Base-by-base conservation (phyloP, 2,113 vertebrate species). In the Triplophysa dalaica region DNA sequence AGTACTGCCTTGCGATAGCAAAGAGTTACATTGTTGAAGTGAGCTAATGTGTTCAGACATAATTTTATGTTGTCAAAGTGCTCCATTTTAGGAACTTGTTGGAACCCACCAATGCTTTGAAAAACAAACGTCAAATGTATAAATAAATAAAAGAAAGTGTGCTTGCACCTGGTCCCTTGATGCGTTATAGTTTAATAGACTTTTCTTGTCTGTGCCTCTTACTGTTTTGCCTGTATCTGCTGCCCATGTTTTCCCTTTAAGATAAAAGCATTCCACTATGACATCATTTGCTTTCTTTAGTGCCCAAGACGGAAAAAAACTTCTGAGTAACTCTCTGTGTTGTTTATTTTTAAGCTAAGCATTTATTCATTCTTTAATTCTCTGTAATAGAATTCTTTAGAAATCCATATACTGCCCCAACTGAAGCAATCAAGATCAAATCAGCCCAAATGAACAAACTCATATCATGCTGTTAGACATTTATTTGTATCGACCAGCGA, bases 211-310 rank as follows among this genome's bases (percentile, higher is more conserved):
- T 54, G 56, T 43, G 26, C 1, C 1, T 48, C 26, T 64, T 13
- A 26, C 19, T 17, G 67, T 19, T 14, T 10, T 54, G 78, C 14
- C 22, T 52, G 63, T 68, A 38, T 45, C 38, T 56, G 70, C 50
- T 54, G 62, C 21, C 8, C 61, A 74, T 74, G 69, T 80, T 62
- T 52, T 9, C 61, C 41, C 69, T 72, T 72, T 33, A 70, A 63
- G 33, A 79, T 61, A 79, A 63, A 72, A 72, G 75, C 75, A 77
- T 77, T 77, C 75, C 75, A 52, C 33, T 17, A 66, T 77, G 75
- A 54, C 75, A 54, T 77, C 75, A 77, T 50, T 41, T 38, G 45
- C 75, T 26, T 12, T 21, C 52, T 77, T 77, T 65, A 77, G 26
- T 54, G 43, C 48, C 45, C 62, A 77, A 38, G 45, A 65, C 13